Evolutionary conservation across 2,797 vertebrate genomes (phyloP), one percentile per base, ranked within the genome.

Genomic region (Spinus olivaceus): DNA sequence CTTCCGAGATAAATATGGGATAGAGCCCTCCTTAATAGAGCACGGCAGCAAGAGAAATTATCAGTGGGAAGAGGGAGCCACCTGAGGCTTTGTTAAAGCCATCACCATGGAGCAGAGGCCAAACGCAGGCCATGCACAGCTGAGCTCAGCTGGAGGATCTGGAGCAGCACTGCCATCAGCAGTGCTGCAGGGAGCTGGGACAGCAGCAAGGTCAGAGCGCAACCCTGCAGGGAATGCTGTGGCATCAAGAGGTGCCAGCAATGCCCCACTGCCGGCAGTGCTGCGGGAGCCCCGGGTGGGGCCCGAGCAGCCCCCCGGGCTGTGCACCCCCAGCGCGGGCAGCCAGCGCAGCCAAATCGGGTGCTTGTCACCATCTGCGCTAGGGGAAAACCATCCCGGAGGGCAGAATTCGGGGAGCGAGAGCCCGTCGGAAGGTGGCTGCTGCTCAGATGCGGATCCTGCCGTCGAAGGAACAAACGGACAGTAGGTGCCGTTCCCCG

Each of bases 261-360:
- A 39, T 51, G 39, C 17, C 33, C 21, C 56, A 3, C 30, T 0
- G 0, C 19, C 7, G 0, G 1, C 6, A 1, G 28, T 0, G 4
- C 17, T 13, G 37, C 4, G 30, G 32, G 35, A 33, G 39, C 16
- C 18, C 51, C 20, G 0, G 0, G 22, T 4, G 42, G 61, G 35
- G 21, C 23, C 57, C 3, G 32, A 3, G 51, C 66, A 78, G 23
- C 12, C 16, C 24, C 39, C 14, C 14, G 25, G 13, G 7, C 12
- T 0, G 25, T 1, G 20, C 4, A 8, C 4, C 25, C 39, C 15
- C 1, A 50, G 15, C 3, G 0, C 0, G 0, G 44, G 35, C 46
- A 44, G 54, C 35, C n/a, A 15, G 9, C 0, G 3, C 33, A 16
- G 50, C 51, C 32, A 18, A 25, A 76, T 14, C 10, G 4, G 10